Percentiles rank a stretch among this genome's conserved stretches.
Conservation (phyloP, 2,888 invertebrate genomes). For the Pseudoips prasinana region DNA sequence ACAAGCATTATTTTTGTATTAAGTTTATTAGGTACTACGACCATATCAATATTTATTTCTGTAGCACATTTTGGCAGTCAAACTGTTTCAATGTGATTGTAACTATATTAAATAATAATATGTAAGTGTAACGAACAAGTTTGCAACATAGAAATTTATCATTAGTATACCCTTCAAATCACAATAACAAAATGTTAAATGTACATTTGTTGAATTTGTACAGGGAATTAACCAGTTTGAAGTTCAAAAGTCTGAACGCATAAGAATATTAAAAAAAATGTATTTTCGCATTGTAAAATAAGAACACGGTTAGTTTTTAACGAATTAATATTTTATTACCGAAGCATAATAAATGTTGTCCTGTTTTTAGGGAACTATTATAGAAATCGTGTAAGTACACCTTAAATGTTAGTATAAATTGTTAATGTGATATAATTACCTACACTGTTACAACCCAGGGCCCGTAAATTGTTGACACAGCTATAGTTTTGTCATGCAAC, state of each 20-base stretch:
- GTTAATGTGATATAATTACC: conserved; percentile 67
- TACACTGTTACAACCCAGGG: conserved; percentile 65
- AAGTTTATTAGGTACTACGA: conserved; percentile 14
- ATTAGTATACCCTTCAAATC: conserved; percentile 64
- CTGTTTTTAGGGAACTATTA: conserved; percentile 62
- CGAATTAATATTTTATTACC: conserved; percentile 78
- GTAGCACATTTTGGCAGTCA: conserved; percentile 39
- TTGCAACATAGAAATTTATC: conserved; percentile 29
- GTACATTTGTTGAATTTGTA: conserved; percentile 77
- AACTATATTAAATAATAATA: conserved; percentile 35
- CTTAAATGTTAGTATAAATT: conserved; percentile 66
- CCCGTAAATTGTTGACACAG: conserved; percentile 36
- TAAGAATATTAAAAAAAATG: conserved; percentile 54
- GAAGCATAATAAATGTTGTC: conserved; percentile 70
- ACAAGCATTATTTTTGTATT: conserved; percentile 16
- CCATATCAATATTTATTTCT: conserved; percentile 29
- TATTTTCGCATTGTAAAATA: conserved; percentile 80
- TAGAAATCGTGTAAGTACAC: conserved; percentile 59
- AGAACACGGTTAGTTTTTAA: conserved; percentile 73
- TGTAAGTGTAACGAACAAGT: conserved; percentile 37
- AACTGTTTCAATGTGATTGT: conserved; percentile 43
- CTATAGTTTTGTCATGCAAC: conserved; percentile 15
- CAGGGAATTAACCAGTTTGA: conserved; percentile 73
- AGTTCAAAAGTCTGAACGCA: conserved; percentile 79
- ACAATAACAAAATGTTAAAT: conserved; percentile 75